Evolutionary conservation across 37 sponge, comb jelly and placozoan species (phyloP), one percentile per base, ranked within the genome.

Genomic region (Petrosia ficiformis): DNA sequence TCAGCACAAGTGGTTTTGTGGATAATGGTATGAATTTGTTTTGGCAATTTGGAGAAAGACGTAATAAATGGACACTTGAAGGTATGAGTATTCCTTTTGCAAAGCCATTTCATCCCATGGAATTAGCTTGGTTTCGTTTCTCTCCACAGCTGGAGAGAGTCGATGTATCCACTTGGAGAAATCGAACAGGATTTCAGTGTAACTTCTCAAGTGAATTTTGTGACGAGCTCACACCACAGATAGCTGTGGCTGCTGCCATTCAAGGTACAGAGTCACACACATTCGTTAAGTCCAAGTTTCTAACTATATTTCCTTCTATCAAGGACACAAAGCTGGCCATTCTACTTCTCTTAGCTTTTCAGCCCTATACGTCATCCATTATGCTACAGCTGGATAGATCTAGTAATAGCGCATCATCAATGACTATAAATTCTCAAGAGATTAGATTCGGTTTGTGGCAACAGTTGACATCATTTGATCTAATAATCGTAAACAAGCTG

Each of bases 1-100:
- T 14, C 8, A 8, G 14, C 54, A 8, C 54, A 19, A 48, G 14
- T 14, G 14, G 8, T 8, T 19, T 14, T 8, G 14, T 48, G 14
- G 54, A 48, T 8, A 8, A 48, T 19, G 8, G 14, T 39, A 6
- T 75, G 37, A 21, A 39, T 39, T 8, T 76, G 10, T 56, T 84
- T 19, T 89, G 90, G 90, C 90, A 89, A 63, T 89, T 43, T 72
- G 74, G 90, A 37, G 86, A 80, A 32, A 54, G 90, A 0, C 48
- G 42, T 37, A 34, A 44, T 16, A 2, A n/a, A 1, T 89, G 90
- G 90, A 67, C 37, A 21, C 59, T 70, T 16, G 39, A 54, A 1
- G 73, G 26, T 24, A 30, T 70, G 4, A 29, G 39, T 5, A 80
- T 37, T 16, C 31, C 58, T 33, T 75, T 84, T 36, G 54, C 86